Conservation (phyloP, 2,888 invertebrate genomes). For the Leucophora obtusa region DNA sequence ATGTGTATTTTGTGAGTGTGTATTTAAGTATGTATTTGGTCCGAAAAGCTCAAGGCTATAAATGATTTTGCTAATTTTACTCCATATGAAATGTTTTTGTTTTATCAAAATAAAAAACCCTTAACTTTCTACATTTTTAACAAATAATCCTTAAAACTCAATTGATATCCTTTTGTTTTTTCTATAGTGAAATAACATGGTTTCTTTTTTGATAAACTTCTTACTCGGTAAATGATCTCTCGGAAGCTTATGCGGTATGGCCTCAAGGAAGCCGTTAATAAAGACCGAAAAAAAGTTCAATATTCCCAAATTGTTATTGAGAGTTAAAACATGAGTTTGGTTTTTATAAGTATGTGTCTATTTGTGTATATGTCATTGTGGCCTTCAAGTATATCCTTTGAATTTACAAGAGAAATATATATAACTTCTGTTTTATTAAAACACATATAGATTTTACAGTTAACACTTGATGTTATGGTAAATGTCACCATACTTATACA, state of each 20-base stretch:
- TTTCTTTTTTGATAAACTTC: slow-evolving; percentile 42
- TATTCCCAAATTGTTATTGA: slow-evolving; percentile 26
- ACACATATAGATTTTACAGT: neutral
- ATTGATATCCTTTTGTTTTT: slow-evolving; percentile 50
- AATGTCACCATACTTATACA: slow-evolving; percentile 10
- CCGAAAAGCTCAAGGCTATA: slow-evolving; percentile 62
- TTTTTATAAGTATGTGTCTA: neutral
- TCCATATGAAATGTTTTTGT: slow-evolving; percentile 15
- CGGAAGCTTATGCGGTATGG: slow-evolving; percentile 59
- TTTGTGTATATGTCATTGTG: slow-evolving; percentile 8
- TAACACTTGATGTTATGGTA: slow-evolving; percentile 22
- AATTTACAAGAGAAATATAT: neutral
- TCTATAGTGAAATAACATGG: slow-evolving; percentile 24
- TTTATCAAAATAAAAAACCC: slow-evolving; percentile 18
- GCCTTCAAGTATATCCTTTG: slow-evolving; percentile 28
- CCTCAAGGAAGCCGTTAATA: slow-evolving; percentile 37
- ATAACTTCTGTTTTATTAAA: slow-evolving; percentile 43
- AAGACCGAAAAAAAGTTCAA: slow-evolving; percentile 18
- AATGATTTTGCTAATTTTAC: slow-evolving; percentile 65
- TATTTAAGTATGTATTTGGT: slow-evolving; percentile 30
- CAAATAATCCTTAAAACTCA: slow-evolving; percentile 46
- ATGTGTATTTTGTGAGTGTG: slow-evolving; percentile 8
- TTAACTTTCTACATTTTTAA: slow-evolving; percentile 22
- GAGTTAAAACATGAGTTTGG: neutral
- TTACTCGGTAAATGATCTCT: slow-evolving; percentile 50